Conservation (phyloP, 2,797 vertebrate species). For the Neosilurus hyrtlii region DNA sequence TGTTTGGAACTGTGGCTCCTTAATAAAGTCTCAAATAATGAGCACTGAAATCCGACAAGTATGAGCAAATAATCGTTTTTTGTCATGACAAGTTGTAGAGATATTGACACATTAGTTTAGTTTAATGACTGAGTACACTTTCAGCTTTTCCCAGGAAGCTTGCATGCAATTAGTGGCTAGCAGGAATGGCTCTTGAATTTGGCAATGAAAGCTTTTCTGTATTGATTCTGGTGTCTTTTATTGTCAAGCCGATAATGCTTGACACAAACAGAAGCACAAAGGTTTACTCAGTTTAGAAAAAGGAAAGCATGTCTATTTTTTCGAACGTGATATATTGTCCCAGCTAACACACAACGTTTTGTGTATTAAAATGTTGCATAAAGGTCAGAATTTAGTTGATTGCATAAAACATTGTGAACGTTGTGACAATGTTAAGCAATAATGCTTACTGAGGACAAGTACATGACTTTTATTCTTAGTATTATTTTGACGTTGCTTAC, state of each 20-base stretch:
- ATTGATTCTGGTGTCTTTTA: background rate
- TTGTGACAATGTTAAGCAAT: too few species aligned
- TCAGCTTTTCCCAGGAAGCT: slow-evolving; percentile 40
- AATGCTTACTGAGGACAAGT: too few species aligned
- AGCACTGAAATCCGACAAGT: slow-evolving; percentile 45
- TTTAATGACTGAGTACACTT: slow-evolving; percentile 26
- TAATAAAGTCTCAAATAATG: slow-evolving; percentile 52
- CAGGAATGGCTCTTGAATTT: slow-evolving; percentile 48
- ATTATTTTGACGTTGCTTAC: too few species aligned
- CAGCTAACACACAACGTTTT: too few species aligned
- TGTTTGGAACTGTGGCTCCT: slow-evolving; percentile 47
- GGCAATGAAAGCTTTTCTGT: background rate
- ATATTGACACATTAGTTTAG: slow-evolving; percentile 33
- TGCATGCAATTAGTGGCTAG: slow-evolving; percentile 27
- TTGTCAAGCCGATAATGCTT: background rate
- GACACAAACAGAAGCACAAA: background rate
- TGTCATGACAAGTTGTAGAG: slow-evolving; percentile 15
- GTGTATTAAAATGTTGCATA: too few species aligned
- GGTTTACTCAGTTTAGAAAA: background rate
- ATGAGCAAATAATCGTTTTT: slow-evolving; percentile 48
- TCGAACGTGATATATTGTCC: background rate
- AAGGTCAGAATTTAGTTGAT: too few species aligned
- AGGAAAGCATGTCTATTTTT: background rate
- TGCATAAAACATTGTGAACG: too few species aligned
- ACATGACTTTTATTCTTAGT: too few species aligned